Conservation (phyloP, 23 tunicate genomes). For the Botrylloides violaceus region DNA sequence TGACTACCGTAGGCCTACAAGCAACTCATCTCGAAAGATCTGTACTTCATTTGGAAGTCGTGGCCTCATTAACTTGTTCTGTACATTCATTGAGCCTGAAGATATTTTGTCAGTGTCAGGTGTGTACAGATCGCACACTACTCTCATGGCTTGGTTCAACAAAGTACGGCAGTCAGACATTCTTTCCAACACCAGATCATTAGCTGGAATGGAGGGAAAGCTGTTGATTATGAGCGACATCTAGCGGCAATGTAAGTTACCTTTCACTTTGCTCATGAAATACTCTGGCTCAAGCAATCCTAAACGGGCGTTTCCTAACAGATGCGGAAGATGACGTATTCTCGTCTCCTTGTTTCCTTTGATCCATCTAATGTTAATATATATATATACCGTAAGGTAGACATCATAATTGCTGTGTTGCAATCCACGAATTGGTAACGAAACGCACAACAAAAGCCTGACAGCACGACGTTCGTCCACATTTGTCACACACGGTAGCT, state of each 20-base stretch:
- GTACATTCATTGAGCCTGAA: not conserved
- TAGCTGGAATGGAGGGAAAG: constrained; percentile 18
- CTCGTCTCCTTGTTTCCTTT: constrained; percentile 46
- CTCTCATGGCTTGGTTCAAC: constrained; percentile 79
- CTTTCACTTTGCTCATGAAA: constrained; percentile 91
- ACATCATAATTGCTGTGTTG: too few relatives aligned
- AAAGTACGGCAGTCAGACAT: constrained; percentile 59
- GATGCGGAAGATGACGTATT: constrained; percentile 23
- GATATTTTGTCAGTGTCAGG: constrained; percentile 31
- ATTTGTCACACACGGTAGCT: too few relatives aligned
- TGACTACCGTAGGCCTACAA: too few relatives aligned
- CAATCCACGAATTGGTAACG: too few relatives aligned
- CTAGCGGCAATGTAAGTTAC: too few relatives aligned
- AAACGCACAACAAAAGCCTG: too few relatives aligned
- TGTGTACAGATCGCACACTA: constrained; percentile 66
- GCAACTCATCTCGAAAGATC: too few relatives aligned
- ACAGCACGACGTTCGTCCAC: too few relatives aligned
- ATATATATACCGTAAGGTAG: too few relatives aligned
- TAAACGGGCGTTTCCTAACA: constrained; percentile 47
- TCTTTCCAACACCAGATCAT: constrained; percentile 46
- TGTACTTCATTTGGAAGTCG: constrained; percentile 74
- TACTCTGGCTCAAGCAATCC: constrained; percentile 87
- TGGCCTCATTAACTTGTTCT: constrained; percentile 49
- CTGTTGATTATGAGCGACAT: not conserved
- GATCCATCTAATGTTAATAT: constrained; percentile 76